Percentiles rank a stretch among this genome's conserved stretches.
Conservation (phyloP, 2,888 invertebrate species). For the Amphipoea lucens region DNA sequence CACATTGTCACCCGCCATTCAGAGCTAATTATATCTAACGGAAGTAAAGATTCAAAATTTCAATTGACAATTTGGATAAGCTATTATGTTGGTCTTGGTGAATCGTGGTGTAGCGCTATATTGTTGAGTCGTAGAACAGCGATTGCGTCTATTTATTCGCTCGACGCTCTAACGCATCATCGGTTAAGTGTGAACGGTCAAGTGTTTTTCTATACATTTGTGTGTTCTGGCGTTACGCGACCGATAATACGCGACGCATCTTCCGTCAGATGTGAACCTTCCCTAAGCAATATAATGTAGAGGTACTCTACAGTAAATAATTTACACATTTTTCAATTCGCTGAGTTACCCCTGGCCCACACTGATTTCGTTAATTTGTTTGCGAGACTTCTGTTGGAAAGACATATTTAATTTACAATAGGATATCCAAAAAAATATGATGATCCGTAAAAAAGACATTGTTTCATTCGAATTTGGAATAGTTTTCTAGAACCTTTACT, state of each 20-base stretch:
- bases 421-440: background rate
- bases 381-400: too few relatives aligned
- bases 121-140: background rate
- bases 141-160: too few relatives aligned
- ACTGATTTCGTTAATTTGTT: background rate
- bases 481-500: background rate
- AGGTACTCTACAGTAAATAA: background rate
- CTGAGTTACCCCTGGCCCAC: background rate
- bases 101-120: background rate
- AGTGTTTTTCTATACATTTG: too few relatives aligned
- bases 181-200: too few relatives aligned
- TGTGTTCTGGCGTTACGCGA: too few relatives aligned
- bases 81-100: background rate
- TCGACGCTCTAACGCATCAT: too few relatives aligned
- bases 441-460: background rate
- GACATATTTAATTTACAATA: background rate
- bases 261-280: too few relatives aligned
- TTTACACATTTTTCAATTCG: background rate
- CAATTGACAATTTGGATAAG: constrained; percentile 3
- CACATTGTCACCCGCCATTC: constrained; percentile 39
- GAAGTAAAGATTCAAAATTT: constrained; percentile 35
- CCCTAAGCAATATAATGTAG: background rate
- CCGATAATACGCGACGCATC: too few relatives aligned
- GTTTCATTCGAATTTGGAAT: background rate
- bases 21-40: constrained; percentile 42